A percentile compares a stretch with the other conserved stretches of the same genome.
Conservation (phyloP, 2,113 vertebrate species). For the Leuciscus idus region DNA sequence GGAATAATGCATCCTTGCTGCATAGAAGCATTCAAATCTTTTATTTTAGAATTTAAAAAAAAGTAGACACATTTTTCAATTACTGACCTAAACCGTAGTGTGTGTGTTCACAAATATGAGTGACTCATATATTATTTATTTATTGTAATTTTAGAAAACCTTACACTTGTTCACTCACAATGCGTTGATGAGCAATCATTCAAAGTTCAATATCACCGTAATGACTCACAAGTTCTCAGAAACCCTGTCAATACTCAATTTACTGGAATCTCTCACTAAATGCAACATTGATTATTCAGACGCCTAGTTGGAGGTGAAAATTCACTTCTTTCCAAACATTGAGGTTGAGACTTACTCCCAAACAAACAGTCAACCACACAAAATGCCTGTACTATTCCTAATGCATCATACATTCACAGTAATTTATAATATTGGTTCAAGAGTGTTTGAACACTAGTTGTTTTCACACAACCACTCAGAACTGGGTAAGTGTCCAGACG, state of each 20-base stretch:
- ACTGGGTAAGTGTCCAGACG: neutral
- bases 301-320: neutral
- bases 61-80: too few species aligned
- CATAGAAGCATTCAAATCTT: too few species aligned
- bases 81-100: too few species aligned
- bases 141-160: neutral
- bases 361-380: neutral
- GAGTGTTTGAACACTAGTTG: neutral
- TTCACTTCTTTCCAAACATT: neutral
- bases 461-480: neutral
- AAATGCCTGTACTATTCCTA: neutral
- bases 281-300: neutral
- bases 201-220: neutral
- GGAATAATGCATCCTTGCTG: too few species aligned
- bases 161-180: neutral
- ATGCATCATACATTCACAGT: neutral
- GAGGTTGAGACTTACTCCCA: neutral
- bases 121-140: neutral
- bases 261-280: neutral
- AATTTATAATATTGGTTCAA: neutral
- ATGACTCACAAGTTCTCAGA: neutral
- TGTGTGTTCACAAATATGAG: too few species aligned
- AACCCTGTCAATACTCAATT: conserved; percentile 10
- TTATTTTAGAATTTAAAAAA: too few species aligned
- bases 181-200: neutral